Evolutionary conservation across 1,140 invertebrate species (phyloP), one percentile per base, ranked within the genome.

Genomic region (Drosophila bifasciata): DNA sequence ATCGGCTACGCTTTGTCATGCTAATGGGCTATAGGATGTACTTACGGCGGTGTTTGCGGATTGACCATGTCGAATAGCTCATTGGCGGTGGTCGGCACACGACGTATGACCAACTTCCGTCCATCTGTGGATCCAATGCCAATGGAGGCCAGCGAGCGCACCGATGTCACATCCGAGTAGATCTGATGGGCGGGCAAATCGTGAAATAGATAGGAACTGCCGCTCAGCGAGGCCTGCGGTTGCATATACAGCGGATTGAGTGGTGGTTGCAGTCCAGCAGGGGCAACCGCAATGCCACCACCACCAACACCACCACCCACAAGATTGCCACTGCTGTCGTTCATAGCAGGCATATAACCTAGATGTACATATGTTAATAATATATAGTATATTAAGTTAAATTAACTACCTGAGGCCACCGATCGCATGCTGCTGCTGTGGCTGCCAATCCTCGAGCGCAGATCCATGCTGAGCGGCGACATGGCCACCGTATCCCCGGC

Each of bases 71-170:
- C 96, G 90, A 96, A 95, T 52, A 97, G 93, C 92, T 97, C 96
- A 61, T 95, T 94, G 15, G 96, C 96, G 67, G 96, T 96, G 19
- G 95, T 96, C 43, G 96, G 96, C 50, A 97, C 95, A 77, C 95
- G 93, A 77, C 95, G 92, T 62, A 97, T 95, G 69, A 96, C 96
- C 93, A 97, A 93, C 92, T 95, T 96, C 72, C 95, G 93, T n/a
- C 96, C 96, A 91, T 97, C 96, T 19, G 96, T 96, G 50, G 95
- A 97, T 3, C 96, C 96, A 94, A 97, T 95, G 23, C 96, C 96
- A 68, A 97, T 96, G 23, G 96, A 96, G 48, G 95, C 95, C 67
- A 96, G 93, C 23, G 95, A 96, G 48, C 95, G 93, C 28, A 96
- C 94, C 7, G 96, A 96, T 13, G 94, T 93, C 32, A 94, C 94